Conservation (phyloP, 2,888 invertebrate genomes). For the Heliothis peltigera region DNA sequence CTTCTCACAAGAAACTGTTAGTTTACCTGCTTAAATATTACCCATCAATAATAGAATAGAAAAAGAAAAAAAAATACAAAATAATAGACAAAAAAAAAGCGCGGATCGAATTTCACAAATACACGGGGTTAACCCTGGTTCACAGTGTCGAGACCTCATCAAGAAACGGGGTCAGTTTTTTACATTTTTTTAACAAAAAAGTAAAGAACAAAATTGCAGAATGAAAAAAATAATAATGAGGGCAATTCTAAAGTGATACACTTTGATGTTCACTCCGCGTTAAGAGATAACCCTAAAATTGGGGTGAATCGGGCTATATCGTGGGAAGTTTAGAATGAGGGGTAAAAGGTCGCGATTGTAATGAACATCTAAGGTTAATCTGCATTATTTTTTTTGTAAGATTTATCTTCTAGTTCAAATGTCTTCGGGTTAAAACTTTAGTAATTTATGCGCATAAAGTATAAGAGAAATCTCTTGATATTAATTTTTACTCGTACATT, state of each 20-base stretch:
- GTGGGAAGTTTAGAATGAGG: slow-evolving; percentile 63
- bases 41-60: slow-evolving; percentile 54
- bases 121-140: slow-evolving; percentile 83
- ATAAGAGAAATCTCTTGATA: slow-evolving; percentile 30
- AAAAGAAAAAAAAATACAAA: slow-evolving; percentile 19
- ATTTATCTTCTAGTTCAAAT: slow-evolving; percentile 50
- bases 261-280: slow-evolving; percentile 74
- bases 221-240: slow-evolving; percentile 73
- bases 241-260: slow-evolving; percentile 85
- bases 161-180: slow-evolving; percentile 83
- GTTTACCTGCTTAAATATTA: slow-evolving; percentile 57
- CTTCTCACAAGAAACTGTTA: slow-evolving; percentile 74
- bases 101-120: slow-evolving; percentile 86
- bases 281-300: slow-evolving; percentile 86
- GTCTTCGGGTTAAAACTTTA: slow-evolving; percentile 39
- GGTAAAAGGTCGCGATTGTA: slow-evolving; percentile 75
- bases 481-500: slow-evolving; percentile 14
- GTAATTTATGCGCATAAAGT: slow-evolving; percentile 56
- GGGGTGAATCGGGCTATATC: slow-evolving; percentile 86
- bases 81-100: slow-evolving; percentile 63
- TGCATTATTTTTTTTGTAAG: slow-evolving; percentile 67
- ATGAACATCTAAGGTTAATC: slow-evolving; percentile 76
- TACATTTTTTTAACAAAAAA: slow-evolving; percentile 65
- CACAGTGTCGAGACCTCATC: slow-evolving; percentile 87
- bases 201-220: slow-evolving; percentile 54